Evolutionary conservation across 30 jellyfish, hydroid and myxozoan species (phyloP).

Genomic region (Hydractinia echinata): DNA sequence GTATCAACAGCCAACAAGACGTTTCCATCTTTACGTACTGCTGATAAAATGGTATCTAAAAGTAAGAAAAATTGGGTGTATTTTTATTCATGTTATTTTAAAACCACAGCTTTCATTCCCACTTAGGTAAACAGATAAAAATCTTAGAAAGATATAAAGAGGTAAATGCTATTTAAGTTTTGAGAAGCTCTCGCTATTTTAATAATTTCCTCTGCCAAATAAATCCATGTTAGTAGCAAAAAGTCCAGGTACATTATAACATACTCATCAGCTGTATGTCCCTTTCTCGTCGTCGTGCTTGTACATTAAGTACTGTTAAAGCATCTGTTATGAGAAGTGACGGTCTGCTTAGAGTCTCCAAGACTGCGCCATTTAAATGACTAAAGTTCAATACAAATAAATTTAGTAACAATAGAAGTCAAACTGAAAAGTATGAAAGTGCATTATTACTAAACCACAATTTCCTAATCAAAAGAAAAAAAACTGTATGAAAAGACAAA

Average conservation of each 20-base stretch:
- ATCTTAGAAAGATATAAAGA: background rate
- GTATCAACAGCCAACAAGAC: conserved; percentile 92
- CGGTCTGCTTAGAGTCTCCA: conserved; percentile 91
- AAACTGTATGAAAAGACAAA: too few relatives aligned
- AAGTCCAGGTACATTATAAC: too few relatives aligned
- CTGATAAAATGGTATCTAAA: conserved; percentile 62
- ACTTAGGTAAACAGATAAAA: background rate
- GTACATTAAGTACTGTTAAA: conserved; percentile 67
- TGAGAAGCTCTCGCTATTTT: too few relatives aligned
- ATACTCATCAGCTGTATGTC: conserved; percentile 86
- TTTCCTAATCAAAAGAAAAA: too few relatives aligned
- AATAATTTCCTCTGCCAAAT: too few relatives aligned
- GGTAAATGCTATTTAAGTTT: background rate
- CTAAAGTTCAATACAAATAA: conserved; percentile 23
- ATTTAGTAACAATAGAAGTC: too few relatives aligned
- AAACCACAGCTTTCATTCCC: background rate
- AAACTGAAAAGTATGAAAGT: too few relatives aligned
- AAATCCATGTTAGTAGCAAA: too few relatives aligned
- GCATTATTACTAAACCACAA: too few relatives aligned
- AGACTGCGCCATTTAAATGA: conserved; percentile 94
- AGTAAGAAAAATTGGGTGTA: background rate
- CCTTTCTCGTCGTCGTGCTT: conserved; percentile 83
- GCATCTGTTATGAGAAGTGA: conserved; percentile 92
- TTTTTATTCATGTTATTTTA: too few relatives aligned
- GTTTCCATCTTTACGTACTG: conserved; percentile 90